Percentiles rank a stretch among this genome's conserved stretches.
These are phyloP conservation scores for Neoscelio sp. DNA, from an alignment of 2,888 invertebrate species.

Conservation along the genomic window DNA sequence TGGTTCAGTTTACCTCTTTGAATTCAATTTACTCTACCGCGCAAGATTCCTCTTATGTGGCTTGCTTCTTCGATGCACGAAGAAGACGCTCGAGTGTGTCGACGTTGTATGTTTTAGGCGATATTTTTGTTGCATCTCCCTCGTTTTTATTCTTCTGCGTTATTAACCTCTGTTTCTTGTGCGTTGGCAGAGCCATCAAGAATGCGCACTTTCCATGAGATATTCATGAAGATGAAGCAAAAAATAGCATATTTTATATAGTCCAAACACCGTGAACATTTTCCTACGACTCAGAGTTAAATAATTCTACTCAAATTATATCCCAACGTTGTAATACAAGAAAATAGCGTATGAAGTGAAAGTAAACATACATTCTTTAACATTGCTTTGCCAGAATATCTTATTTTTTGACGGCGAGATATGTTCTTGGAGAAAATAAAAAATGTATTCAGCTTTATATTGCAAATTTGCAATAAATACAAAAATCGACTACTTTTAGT, in stretches of 20 bases:
- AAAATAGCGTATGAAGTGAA: constrained; percentile 15
- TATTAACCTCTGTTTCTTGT: constrained; percentile 24
- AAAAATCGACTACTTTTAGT: too few relatives aligned
- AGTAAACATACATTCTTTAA: constrained; percentile 26
- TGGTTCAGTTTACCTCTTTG: constrained; percentile 3
- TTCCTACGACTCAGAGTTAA: constrained; percentile 20
- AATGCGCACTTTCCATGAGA: constrained; percentile 14
- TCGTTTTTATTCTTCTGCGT: neutral
- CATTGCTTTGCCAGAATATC: neutral
- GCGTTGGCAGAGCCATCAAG: constrained; percentile 1
- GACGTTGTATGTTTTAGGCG: constrained; percentile 6
- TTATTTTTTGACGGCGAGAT: neutral
- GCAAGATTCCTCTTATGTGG: neutral
- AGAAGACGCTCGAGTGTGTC: constrained; percentile 10
- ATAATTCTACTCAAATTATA: constrained; percentile 36
- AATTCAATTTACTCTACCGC: constrained; percentile 23
- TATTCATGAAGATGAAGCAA: constrained; percentile 26
- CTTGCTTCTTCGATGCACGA: constrained; percentile 6
- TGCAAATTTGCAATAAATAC: too few relatives aligned
- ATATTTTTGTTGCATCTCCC: constrained; percentile 22
- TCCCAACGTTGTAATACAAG: constrained; percentile 1
- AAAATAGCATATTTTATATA: constrained; percentile 28
- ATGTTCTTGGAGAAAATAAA: neutral
- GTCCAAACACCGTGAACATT: constrained; percentile 24
- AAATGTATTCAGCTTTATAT: neutral